A percentile compares a stretch with the other conserved stretches of the same genome.
These are phyloP conservation scores for rat (Rattus norvegicus) DNA, from an alignment of 2,113 vertebrate genomes.

Conservation along the genomic window DNA sequence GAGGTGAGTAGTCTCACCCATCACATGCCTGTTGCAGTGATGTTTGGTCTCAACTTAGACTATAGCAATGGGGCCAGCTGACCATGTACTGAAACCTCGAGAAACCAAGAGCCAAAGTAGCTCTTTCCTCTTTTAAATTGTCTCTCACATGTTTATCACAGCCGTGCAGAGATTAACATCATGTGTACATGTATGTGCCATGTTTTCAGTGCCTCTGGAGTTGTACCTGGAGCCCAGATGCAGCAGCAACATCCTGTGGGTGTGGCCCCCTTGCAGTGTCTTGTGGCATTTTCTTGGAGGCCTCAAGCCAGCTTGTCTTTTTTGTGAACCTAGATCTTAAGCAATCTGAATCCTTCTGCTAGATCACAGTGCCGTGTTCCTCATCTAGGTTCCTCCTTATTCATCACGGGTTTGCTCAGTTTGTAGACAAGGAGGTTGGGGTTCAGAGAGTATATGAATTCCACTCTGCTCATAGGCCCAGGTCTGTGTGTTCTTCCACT, in stretches of 20 bases:
- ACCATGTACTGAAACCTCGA: background rate
- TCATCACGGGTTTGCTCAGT: background rate
- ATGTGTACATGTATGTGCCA: fast-evolving
- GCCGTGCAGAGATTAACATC: background rate
- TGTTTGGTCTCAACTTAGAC: background rate
- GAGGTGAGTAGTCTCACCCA: background rate
- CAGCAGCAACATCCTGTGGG: background rate
- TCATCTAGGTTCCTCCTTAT: background rate
- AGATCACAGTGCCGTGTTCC: fast-evolving
- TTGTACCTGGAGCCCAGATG: background rate
- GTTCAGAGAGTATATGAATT: background rate
- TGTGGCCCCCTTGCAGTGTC: background rate
- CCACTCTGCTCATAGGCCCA: background rate
- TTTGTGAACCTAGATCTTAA: background rate
- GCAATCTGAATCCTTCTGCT: background rate
- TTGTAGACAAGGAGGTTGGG: background rate
- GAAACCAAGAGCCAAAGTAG: background rate
- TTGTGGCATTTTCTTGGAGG: background rate
- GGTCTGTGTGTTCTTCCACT: background rate
- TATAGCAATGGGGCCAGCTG: background rate
- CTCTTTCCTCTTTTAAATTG: background rate
- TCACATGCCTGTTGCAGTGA: background rate
- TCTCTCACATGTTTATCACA: background rate
- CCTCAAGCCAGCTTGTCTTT: background rate
- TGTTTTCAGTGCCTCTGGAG: too few relatives aligned